Evolutionary conservation across 92 coral and sea anemone species (phyloP).

Genomic region (Actinostola sp.): DNA sequence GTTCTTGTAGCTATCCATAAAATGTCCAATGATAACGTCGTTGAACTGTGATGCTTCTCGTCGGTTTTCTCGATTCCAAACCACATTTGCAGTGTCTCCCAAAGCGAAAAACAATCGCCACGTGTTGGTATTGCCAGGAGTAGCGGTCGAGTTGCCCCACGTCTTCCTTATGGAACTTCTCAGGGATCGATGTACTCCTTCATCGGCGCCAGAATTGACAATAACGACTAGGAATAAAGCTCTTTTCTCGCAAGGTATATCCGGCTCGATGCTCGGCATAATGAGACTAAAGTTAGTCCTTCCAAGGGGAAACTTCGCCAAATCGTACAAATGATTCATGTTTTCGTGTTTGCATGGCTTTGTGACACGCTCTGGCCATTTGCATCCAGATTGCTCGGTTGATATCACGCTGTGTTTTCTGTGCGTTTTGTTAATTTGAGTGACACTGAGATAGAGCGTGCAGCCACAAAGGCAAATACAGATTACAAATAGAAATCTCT

Average conservation of each 20-base stretch:
- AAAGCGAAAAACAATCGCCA: slow-evolving; percentile 35
- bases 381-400: too few species aligned
- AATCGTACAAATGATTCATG: too few species aligned
- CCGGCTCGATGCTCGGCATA: not conserved
- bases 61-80: not conserved
- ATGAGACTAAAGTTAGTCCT: not conserved
- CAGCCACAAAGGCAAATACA: too few species aligned
- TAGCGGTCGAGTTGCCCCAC: slow-evolving; percentile 24
- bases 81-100: slow-evolving; percentile 12
- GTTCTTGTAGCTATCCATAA: slow-evolving; percentile 38
- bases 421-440: too few species aligned
- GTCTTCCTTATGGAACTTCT: slow-evolving; percentile 49
- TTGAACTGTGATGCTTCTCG: slow-evolving; percentile 39
- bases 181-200: not conserved
- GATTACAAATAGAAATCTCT: too few species aligned
- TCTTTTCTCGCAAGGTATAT: slow-evolving; percentile 3
- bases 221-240: slow-evolving; percentile 19
- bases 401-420: too few species aligned
- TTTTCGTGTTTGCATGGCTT: too few species aligned
- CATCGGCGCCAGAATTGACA: slow-evolving; percentile 37
- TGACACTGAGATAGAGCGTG: too few species aligned
- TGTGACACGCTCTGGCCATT: too few species aligned
- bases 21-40: slow-evolving; percentile 57
- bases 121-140: not conserved
- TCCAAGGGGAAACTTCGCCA: too few species aligned